phyloP scores from a whole-genome alignment of 1,140 invertebrate species.

The Euwallacea similis region DNA sequence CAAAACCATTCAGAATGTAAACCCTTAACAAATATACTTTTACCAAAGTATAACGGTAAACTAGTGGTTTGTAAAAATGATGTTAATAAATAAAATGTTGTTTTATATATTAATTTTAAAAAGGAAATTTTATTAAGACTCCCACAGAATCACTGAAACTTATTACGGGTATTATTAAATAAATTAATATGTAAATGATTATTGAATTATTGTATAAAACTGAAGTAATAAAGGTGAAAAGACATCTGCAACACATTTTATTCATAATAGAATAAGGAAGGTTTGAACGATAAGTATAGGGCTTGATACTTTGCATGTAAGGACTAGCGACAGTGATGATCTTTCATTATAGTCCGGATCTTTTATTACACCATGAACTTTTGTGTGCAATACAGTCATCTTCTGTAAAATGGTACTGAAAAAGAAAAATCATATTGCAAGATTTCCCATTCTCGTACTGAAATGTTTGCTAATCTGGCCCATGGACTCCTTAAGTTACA shows the following conservation, averaged over 20 bases:
- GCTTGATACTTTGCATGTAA: no score
- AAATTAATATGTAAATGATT: slow-evolving; percentile 26
- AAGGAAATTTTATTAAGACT: slow-evolving; percentile 51
- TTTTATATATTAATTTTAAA: slow-evolving; percentile 53
- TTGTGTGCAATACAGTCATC: no score
- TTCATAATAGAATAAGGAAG: slow-evolving; percentile 14
- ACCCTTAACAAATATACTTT: slow-evolving; percentile 17
- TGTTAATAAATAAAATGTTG: slow-evolving; percentile 55
- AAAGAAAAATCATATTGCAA: not conserved
- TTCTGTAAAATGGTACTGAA: no score
- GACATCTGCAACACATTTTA: slow-evolving; percentile 24
- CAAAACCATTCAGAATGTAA: slow-evolving; percentile 43
- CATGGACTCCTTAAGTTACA: not conserved
- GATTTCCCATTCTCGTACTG: not conserved
- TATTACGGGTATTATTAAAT: slow-evolving; percentile 48
- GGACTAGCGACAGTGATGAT: no score
- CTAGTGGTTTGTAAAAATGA: slow-evolving; percentile 51
- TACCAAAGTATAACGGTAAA: slow-evolving; percentile 27
- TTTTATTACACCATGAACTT: no score
- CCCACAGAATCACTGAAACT: slow-evolving; percentile 48
- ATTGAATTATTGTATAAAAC: slow-evolving; percentile 29
- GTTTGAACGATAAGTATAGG: not conserved
- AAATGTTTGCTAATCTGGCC: slow-evolving; percentile 17
- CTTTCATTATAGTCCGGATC: no score
- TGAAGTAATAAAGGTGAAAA: slow-evolving; percentile 26